A percentile compares a stretch with the other conserved stretches of the same genome.
Conservation (phyloP, 2,113 vertebrate genomes). For the Oreochromis spilurus region DNA sequence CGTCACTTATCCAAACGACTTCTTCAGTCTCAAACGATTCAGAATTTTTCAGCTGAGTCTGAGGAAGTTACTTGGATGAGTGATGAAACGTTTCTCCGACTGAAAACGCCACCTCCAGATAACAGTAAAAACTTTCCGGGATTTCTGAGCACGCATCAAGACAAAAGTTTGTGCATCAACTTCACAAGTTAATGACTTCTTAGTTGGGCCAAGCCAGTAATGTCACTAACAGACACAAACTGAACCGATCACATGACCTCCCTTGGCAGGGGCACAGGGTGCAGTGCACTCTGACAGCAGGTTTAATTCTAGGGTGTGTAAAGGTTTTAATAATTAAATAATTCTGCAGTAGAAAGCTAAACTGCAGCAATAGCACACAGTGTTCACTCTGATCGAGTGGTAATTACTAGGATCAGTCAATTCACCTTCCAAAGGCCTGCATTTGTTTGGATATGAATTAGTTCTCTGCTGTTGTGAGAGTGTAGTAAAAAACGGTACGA, state of each 20-base stretch:
- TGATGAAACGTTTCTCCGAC: neutral
- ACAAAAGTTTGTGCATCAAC: neutral
- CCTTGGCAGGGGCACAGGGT: neutral
- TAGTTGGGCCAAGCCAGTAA: neutral
- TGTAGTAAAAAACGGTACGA: neutral
- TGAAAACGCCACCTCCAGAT: neutral
- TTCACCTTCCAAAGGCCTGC: neutral
- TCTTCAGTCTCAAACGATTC: neutral
- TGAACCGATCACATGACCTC: neutral
- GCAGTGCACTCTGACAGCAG: neutral
- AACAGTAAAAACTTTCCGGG: fast-evolving
- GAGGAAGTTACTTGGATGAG: neutral
- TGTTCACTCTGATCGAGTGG: neutral
- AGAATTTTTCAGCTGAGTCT: neutral
- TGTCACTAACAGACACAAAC: neutral
- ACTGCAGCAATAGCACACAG: neutral
- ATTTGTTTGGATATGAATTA: neutral
- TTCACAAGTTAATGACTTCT: neutral
- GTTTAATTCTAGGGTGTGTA: neutral
- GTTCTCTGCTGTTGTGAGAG: neutral
- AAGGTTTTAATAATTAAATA: neutral
- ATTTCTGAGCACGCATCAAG: fast-evolving
- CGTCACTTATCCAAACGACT: fast-evolving
- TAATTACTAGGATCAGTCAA: neutral
- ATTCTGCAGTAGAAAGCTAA: neutral